Base-by-base conservation (phyloP, 92 coral and sea anemone species). In the Heteractis magnifica region DNA sequence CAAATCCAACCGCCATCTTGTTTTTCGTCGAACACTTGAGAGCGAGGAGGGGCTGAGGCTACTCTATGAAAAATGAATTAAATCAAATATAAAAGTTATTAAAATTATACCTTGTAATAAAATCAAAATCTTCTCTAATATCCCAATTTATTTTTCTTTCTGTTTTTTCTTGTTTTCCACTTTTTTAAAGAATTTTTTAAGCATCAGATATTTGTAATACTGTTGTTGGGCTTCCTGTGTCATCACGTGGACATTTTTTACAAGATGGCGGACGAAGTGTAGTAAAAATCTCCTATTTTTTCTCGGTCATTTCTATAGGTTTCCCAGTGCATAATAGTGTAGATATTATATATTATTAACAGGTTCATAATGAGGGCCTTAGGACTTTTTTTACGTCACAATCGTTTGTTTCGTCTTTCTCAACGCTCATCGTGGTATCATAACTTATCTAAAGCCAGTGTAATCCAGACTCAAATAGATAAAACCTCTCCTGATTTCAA, bases 361-460 rank as follows among this genome's bases (percentile, higher is more conserved):
- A 8, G 8, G 19, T 49, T 26, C 76, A 85, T 62, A 68, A 85
- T 85, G 88, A 85, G 79, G 56, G 83, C 55, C 8, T 4, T 85
- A 52, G 64, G 71, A 49, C 52, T 78, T 1, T 72, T 85, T 48
- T 48, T 79, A 59, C 52, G 88, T 34, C 65, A 51, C 19, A 34
- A 65, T 34, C 79, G 59, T 71, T 78, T 90, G 51, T 65, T 56
- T 68, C 88, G 90, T 55, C 65, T 90, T 71, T 79, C 64, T 20
- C 49, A 79, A 9, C 94, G 86, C 21, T 84, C 89, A 18, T 60
- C 16, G 55, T 77, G 75, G 60, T 93, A 87, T 51, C 99, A 96
- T 82, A 91, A 96, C 78, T 84, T 90, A 8, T 86, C 96, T 12
- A 86, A 85, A 20, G 97, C 99, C 9, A 88, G 94, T 83, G 89